Evolutionary conservation across 2,113 vertebrate genomes (phyloP).

Genomic region (Cyanoramphus novaezelandiae): DNA sequence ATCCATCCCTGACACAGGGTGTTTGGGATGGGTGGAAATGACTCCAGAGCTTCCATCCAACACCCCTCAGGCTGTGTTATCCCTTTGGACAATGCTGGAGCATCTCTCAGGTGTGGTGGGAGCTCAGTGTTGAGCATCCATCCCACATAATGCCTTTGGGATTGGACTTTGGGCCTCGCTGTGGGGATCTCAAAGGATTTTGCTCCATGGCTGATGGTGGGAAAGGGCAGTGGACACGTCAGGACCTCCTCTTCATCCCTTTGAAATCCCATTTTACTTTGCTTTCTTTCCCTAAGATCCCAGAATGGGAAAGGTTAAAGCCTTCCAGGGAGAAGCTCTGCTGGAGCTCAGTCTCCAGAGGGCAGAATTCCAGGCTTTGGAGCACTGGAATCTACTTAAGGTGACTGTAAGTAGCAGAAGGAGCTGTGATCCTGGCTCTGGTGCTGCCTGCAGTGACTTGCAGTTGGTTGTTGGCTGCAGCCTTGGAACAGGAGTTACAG

Average conservation of each 20-base stretch:
- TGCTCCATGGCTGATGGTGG: accelerated
- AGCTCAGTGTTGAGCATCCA: neutral
- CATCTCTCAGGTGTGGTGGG: neutral
- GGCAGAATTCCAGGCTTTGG: neutral
- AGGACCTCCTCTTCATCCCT: neutral
- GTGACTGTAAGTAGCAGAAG: neutral
- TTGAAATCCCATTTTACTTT: neutral
- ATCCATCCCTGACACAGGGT: accelerated
- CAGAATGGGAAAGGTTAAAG: accelerated
- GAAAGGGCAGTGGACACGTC: neutral
- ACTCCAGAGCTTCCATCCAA: accelerated
- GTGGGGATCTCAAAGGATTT: accelerated
- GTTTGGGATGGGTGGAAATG: neutral
- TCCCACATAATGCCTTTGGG: neutral
- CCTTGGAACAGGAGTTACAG: accelerated
- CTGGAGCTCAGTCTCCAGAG: accelerated
- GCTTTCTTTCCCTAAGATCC: neutral
- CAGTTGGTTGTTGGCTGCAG: neutral
- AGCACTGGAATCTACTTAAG: neutral
- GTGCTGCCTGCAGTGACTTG: neutral
- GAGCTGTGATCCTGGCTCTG: neutral
- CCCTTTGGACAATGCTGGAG: neutral
- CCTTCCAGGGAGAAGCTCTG: neutral
- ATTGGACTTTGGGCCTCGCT: neutral
- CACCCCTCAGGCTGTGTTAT: neutral